Conservation (phyloP, 2,888 invertebrate species). For the Brachypalpus laphriformis region DNA sequence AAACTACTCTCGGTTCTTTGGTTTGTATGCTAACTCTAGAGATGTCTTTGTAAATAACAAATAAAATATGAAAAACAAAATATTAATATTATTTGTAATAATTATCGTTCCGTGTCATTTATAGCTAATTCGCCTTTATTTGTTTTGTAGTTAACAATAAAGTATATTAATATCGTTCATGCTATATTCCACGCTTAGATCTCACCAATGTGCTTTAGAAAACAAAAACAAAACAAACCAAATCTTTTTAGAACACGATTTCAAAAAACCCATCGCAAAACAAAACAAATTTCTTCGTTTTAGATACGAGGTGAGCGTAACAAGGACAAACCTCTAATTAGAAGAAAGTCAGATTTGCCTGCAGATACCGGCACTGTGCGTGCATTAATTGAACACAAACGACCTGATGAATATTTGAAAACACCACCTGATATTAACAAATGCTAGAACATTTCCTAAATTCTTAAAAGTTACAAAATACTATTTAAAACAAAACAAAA, state of each 20-base stretch:
- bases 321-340: constrained; percentile 93
- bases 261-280: constrained; percentile 44
- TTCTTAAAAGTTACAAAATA: constrained; percentile 58
- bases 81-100: constrained; percentile 23
- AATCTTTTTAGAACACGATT: constrained; percentile 38
- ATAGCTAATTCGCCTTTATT: constrained; percentile 50
- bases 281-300: constrained; percentile 60
- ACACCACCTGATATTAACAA: constrained; percentile 94
- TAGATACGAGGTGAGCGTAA: constrained; percentile 84
- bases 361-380: constrained; percentile 95
- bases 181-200: constrained; percentile 58
- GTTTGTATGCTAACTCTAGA: background rate
- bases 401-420: constrained; percentile 94
- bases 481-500: constrained; percentile 46
- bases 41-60: constrained; percentile 39
- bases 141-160: constrained; percentile 63
- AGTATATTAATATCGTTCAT: constrained; percentile 53
- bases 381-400: constrained; percentile 95
- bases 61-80: background rate
- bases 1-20: background rate
- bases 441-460: constrained; percentile 85
- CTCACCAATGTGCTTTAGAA: constrained; percentile 55
- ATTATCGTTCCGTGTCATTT: constrained; percentile 47
- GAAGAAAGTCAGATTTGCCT: constrained; percentile 97
- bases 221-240: constrained; percentile 17